Evolutionary conservation across 2,888 invertebrate species (phyloP).

Genomic region (Chydorus sphaericus): DNA sequence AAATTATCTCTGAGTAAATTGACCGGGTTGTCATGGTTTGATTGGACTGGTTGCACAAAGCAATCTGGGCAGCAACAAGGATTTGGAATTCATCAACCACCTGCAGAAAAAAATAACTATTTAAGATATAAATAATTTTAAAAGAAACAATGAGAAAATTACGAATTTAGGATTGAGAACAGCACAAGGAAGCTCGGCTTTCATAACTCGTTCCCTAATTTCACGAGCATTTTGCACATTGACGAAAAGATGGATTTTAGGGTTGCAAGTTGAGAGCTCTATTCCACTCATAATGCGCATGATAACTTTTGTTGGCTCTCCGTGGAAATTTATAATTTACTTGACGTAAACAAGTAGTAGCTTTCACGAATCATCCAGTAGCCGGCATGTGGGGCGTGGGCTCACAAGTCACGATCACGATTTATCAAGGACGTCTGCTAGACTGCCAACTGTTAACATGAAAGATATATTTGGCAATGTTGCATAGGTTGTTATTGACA

Average conservation of each 20-base stretch:
- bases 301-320: too few relatives aligned
- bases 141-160: neutral
- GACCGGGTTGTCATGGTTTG: constrained; percentile 42
- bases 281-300: too few relatives aligned
- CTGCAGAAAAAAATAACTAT: neutral
- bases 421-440: too few relatives aligned
- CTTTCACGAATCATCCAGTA: too few relatives aligned
- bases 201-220: constrained; percentile 6
- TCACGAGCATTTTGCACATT: constrained; percentile 7
- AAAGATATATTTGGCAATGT: too few relatives aligned
- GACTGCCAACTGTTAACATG: too few relatives aligned
- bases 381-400: too few relatives aligned
- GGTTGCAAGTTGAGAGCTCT: too few relatives aligned
- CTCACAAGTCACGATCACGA: too few relatives aligned
- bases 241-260: neutral
- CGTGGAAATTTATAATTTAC: too few relatives aligned
- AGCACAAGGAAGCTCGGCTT: constrained; percentile 4
- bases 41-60: constrained; percentile 36
- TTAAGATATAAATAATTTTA: neutral
- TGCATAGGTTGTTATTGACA: too few relatives aligned
- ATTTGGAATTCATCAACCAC: constrained; percentile 46
- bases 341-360: too few relatives aligned
- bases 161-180: constrained; percentile 9
- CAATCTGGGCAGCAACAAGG: constrained; percentile 50
- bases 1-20: constrained; percentile 48